Evolutionary conservation across 2,113 vertebrate genomes (phyloP).

Genomic region (Cephalopholis sonnerati): DNA sequence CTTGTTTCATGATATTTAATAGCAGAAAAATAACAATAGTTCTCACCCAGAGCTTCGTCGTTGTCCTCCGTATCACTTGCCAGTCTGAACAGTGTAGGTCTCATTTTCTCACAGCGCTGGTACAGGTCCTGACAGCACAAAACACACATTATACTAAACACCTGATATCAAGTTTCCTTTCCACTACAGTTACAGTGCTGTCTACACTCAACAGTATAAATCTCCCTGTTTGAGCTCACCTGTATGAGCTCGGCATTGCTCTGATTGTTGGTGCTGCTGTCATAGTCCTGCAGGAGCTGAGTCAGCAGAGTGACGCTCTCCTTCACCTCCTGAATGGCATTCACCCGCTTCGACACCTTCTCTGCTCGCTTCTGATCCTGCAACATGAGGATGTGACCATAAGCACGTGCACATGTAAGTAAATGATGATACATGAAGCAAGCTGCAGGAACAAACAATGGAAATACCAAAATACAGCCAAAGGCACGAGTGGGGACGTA

Average conservation of each 20-base stretch:
- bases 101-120: slow-evolving; percentile 98
- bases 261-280: slow-evolving; percentile 78
- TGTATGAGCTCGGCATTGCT: slow-evolving; percentile 94
- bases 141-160: background rate
- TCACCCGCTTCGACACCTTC: slow-evolving; percentile 96
- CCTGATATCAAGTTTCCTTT: background rate
- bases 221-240: slow-evolving; percentile 76
- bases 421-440: background rate
- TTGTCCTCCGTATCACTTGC: slow-evolving; percentile 99
- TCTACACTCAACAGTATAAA: background rate
- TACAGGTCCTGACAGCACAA: slow-evolving; percentile 90
- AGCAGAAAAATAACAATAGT: background rate
- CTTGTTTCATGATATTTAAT: background rate
- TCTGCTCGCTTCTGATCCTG: slow-evolving; percentile 97
- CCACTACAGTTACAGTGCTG: too few relatives aligned
- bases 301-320: slow-evolving; percentile 93
- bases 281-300: slow-evolving; percentile 93
- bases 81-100: slow-evolving; percentile 95
- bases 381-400: background rate
- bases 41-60: slow-evolving; percentile 95
- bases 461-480: background rate
- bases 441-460: background rate
- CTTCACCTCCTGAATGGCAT: slow-evolving; percentile 96
- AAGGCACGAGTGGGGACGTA: background rate
- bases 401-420: background rate